Conservation (phyloP, 2,888 invertebrate species). For the Lochmaea crataegi region DNA sequence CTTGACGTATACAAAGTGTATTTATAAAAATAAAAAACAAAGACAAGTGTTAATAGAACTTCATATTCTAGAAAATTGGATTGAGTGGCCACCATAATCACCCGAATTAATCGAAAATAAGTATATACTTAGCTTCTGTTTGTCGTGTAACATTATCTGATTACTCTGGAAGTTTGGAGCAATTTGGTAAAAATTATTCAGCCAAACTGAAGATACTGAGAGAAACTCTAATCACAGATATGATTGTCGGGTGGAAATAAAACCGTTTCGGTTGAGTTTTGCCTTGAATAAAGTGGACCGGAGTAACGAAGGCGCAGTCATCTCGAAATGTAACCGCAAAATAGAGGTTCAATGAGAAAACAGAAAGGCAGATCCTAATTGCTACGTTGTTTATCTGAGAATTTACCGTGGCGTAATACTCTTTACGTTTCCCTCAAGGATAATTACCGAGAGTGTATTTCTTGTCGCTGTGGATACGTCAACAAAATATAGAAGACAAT, state of each 20-base stretch:
- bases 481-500: not conserved
- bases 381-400: conserved; percentile 27
- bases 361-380: conserved; percentile 35
- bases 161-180: too few species aligned
- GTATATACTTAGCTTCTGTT: too few species aligned
- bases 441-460: not conserved
- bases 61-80: too few species aligned
- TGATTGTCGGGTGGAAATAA: conserved; percentile 21
- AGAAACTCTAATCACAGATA: conserved; percentile 28
- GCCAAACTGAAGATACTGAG: not conserved
- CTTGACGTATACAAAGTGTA: too few species aligned
- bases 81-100: too few species aligned
- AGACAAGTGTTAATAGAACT: too few species aligned
- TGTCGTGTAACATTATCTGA: too few species aligned
- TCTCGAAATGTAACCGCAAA: conserved; percentile 33
- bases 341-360: conserved; percentile 38
- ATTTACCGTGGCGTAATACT: conserved; percentile 3
- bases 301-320: conserved; percentile 27
- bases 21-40: too few species aligned
- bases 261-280: conserved; percentile 25
- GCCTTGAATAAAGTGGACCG: conserved; percentile 31
- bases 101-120: too few species aligned
- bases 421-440: not conserved
- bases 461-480: not conserved
- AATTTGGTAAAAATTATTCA: not conserved